Evolutionary conservation across 2,113 vertebrate genomes (phyloP), one percentile per base, ranked within the genome.

Genomic region (Chamaetylas fuelleborni): DNA sequence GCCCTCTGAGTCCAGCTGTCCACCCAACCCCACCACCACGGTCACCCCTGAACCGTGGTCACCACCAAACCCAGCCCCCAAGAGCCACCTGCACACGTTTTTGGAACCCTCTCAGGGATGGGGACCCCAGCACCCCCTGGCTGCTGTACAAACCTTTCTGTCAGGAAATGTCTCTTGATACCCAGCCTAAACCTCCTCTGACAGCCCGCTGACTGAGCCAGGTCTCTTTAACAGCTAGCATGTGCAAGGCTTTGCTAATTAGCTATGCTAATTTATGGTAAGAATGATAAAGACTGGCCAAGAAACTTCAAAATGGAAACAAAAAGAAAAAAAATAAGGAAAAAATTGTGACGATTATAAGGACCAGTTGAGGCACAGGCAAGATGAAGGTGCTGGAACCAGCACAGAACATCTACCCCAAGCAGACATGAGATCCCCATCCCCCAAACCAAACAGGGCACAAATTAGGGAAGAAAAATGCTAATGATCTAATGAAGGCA

Each of bases 71-170:
- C 47, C 13, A 26, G 24, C 36, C 36, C 36, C 36, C 36, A 36
- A 4, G 15, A 1, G 18, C 19, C 12, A 1, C 19, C 4, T 2
- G 36, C 8, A 19, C 10, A 1, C 3, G 0, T 12, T 48, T 19
- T 3, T 0, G 0, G 26, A 13, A 6, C 23, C 5, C 28, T 36
- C 24, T 8, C n/a, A 5, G n/a, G 38, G 19, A 22, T 15, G 36
- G 53, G 70, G 61, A 12, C 20, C 34, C 47, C 78, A 54, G 1
- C 38, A 6, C 69, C 23, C 29, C 9, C 47, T 36, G 5, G 6
- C 2, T 2, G 17, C 79, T 62, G 16, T 2, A 29, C 45, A 38
- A 58, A 57, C 11, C 36, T 9, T 36, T 36, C 36, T 36, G 36
- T 36, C 36, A 36, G 36, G 36, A 9, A 36, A 36, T 36, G 36